These are phyloP conservation scores for Phasia obesa DNA, from an alignment of 2,888 invertebrate genomes.

Conservation along the genomic window DNA sequence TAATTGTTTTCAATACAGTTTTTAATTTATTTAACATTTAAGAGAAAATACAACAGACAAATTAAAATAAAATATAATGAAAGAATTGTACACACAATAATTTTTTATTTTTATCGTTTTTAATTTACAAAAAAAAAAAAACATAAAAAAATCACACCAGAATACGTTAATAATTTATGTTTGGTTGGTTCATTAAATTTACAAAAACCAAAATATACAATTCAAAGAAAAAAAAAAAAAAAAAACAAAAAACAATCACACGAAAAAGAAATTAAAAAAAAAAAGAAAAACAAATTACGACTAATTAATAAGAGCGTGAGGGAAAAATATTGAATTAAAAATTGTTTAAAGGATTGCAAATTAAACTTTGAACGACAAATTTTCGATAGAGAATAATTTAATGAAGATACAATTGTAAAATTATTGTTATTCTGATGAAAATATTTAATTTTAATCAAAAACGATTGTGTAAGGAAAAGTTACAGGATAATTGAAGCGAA, in stretches of 20 bases:
- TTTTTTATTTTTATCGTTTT: slow-evolving; percentile 20
- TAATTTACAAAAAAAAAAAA: not conserved
- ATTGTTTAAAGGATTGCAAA: slow-evolving; percentile 58
- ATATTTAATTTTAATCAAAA: slow-evolving; percentile 27
- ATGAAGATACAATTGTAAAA: slow-evolving; percentile 49
- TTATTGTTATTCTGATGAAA: slow-evolving; percentile 16
- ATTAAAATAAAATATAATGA: slow-evolving; percentile 21
- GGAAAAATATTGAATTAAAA: slow-evolving; percentile 53
- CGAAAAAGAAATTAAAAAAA: slow-evolving; percentile 24
- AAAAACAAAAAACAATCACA: slow-evolving; percentile 8
- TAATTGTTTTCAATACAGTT: slow-evolving; percentile 69
- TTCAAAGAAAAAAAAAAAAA: slow-evolving; percentile 13
- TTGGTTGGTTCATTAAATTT: slow-evolving; percentile 65
- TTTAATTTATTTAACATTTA: slow-evolving; percentile 68
- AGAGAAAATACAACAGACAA: slow-evolving; percentile 46
- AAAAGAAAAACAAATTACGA: slow-evolving; percentile 58
- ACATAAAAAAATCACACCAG: slow-evolving; percentile 25
- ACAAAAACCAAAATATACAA: slow-evolving; percentile 48
- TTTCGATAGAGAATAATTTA: slow-evolving; percentile 23
- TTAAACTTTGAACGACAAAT: slow-evolving; percentile 34
- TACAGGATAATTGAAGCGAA: slow-evolving; percentile 40
- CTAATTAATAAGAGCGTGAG: slow-evolving; percentile 62
- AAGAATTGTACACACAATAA: slow-evolving; percentile 38
- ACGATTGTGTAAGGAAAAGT: slow-evolving; percentile 52
- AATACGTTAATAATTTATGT: slow-evolving; percentile 61